These are phyloP conservation scores for Macrotus californicus DNA, from an alignment of 2,113 vertebrate species.

Conservation along the genomic window DNA sequence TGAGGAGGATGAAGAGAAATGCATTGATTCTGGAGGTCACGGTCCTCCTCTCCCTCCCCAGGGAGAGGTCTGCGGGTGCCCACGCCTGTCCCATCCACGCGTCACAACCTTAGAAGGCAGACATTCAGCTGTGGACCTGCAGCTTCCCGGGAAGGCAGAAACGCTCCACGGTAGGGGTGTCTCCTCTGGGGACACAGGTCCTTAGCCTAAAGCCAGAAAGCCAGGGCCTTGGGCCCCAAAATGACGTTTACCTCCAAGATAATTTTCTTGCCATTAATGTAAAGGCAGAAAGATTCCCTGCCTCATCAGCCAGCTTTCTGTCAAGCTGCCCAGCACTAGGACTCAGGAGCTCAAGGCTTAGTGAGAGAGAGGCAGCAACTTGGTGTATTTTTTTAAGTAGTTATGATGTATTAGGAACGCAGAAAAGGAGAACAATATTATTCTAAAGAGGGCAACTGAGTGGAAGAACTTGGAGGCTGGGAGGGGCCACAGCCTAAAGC, in stretches of 20 bases:
- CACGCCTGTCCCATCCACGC: background rate
- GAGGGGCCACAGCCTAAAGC: background rate
- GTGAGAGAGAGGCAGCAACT: background rate
- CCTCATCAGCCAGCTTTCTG: background rate
- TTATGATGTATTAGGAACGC: background rate
- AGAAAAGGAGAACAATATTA: background rate
- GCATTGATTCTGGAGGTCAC: background rate
- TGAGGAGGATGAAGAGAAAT: background rate
- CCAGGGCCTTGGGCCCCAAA: background rate
- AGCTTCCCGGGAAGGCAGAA: background rate
- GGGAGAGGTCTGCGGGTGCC: background rate
- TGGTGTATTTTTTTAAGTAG: background rate
- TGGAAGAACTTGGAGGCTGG: background rate
- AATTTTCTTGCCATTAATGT: background rate
- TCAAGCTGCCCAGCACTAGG: background rate
- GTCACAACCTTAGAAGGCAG: background rate
- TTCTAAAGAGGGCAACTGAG: background rate
- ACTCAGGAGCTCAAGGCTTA: background rate
- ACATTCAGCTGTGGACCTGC: background rate
- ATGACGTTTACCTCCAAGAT: background rate
- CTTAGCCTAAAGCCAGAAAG: background rate
- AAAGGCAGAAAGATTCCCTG: background rate
- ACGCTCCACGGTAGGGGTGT: rapidly evolving
- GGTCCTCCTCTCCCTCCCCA: too few species aligned
- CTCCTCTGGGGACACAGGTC: background rate